These are phyloP conservation scores for Baronia brevicornis DNA, from an alignment of 2,888 invertebrate genomes.

Conservation along the genomic window DNA sequence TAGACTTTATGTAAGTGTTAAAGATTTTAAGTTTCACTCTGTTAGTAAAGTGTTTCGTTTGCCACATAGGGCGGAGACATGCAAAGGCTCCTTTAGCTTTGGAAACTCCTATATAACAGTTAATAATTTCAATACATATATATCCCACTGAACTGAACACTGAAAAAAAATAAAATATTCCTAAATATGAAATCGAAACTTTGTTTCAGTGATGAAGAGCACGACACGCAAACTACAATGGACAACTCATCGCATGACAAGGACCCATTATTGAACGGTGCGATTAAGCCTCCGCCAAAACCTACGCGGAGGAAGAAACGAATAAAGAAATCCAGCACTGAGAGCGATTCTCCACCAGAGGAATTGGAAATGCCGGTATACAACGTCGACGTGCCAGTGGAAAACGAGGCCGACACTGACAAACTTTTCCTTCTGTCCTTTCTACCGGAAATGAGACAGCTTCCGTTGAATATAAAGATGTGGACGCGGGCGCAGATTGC, in stretches of 20 bases:
- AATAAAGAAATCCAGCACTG: slow-evolving; percentile 26
- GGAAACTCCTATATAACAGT: too few relatives aligned
- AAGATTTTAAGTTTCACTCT: too few relatives aligned
- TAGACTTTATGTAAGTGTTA: too few relatives aligned
- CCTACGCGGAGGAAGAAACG: slow-evolving; percentile 29
- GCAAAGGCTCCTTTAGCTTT: too few relatives aligned
- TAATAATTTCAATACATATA: too few relatives aligned
- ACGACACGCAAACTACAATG: slow-evolving; percentile 15
- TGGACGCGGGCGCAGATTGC: slow-evolving; percentile 65
- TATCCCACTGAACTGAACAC: not conserved
- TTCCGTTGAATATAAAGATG: slow-evolving; percentile 61
- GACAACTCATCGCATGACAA: slow-evolving; percentile 11
- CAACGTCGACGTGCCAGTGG: slow-evolving; percentile 35
- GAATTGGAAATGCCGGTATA: slow-evolving; percentile 55
- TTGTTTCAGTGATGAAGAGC: slow-evolving; percentile 17
- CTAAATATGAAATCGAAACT: too few relatives aligned
- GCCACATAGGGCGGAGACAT: too few relatives aligned
- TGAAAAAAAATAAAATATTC: too few relatives aligned
- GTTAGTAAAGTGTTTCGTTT: too few relatives aligned
- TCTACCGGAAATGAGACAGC: slow-evolving; percentile 57
- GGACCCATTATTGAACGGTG: slow-evolving; percentile 11
- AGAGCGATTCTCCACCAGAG: slow-evolving; percentile 32
- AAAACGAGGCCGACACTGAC: slow-evolving; percentile 48
- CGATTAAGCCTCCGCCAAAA: slow-evolving; percentile 18
- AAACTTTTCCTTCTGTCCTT: slow-evolving; percentile 57